A percentile compares a stretch with the other conserved stretches of the same genome.
These are phyloP conservation scores for Hiodon tergisus DNA, from an alignment of 2,113 vertebrate species.

Conservation along the genomic window DNA sequence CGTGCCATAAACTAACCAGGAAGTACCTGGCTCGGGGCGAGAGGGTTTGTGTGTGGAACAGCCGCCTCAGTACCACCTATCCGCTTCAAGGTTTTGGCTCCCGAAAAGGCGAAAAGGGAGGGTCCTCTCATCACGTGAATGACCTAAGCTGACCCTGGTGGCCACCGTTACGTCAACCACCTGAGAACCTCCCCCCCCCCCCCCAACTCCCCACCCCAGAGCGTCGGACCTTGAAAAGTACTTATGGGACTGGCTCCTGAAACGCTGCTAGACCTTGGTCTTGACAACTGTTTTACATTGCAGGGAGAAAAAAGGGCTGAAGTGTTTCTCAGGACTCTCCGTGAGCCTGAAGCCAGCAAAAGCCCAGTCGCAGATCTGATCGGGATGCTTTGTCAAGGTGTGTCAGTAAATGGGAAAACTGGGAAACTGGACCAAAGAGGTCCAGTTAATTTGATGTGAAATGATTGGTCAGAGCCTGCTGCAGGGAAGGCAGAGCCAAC, in stretches of 20 bases:
- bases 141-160: slow-evolving; percentile 14
- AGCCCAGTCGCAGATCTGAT: neutral
- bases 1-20: neutral
- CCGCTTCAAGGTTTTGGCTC: neutral
- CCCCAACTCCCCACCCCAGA: neutral
- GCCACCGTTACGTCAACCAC: slow-evolving; percentile 1
- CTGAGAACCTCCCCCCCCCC: neutral
- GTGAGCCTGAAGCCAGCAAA: neutral
- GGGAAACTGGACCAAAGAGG: neutral
- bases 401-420: neutral
- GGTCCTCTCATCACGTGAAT: too few species aligned
- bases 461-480: neutral
- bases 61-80: neutral
- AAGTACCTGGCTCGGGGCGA: neutral
- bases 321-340: too few species aligned
- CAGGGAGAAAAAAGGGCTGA: neutral
- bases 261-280: neutral
- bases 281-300: slow-evolving; percentile 2
- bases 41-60: neutral
- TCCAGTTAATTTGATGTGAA: neutral
- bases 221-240: slow-evolving; percentile 18
- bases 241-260: slow-evolving; percentile 13
- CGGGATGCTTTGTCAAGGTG: slow-evolving; percentile 2
- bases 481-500: neutral
- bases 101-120: neutral